Percentiles rank a stretch among this genome's conserved stretches.
Conservation (phyloP, 2,888 invertebrate species). For the Brachyopa scutellaris region DNA sequence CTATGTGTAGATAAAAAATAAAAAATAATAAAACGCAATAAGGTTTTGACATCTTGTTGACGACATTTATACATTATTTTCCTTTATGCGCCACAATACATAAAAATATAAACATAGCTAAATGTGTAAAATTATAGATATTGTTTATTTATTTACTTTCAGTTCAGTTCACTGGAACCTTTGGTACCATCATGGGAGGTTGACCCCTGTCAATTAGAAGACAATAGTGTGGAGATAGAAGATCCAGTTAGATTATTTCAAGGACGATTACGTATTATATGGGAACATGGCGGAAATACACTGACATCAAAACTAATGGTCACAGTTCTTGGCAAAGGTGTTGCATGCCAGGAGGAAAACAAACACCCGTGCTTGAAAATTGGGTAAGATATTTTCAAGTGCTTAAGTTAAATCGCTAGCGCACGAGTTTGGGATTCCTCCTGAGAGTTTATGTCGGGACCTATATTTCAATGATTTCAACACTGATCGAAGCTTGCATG, state of each 20-base stretch:
- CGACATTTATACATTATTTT: too few relatives aligned
- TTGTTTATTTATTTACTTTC: constrained; percentile 40
- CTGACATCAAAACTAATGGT: constrained; percentile 80
- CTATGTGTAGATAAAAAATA: too few relatives aligned
- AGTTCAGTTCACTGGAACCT: constrained; percentile 80
- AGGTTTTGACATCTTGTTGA: too few relatives aligned
- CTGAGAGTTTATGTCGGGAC: too few relatives aligned
- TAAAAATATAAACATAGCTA: too few relatives aligned
- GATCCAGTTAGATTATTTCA: constrained; percentile 84
- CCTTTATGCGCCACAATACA: too few relatives aligned
- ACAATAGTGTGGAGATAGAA: constrained; percentile 83
- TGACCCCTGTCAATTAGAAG: constrained; percentile 83
- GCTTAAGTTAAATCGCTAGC: too few relatives aligned
- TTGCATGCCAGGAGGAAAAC: constrained; percentile 77
- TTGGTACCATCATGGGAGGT: constrained; percentile 83
- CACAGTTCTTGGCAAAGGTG: constrained; percentile 80
- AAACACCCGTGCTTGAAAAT: constrained; percentile 81
- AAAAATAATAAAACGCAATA: too few relatives aligned
- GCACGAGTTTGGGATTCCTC: too few relatives aligned
- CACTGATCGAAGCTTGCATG: too few relatives aligned
- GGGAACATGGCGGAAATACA: constrained; percentile 81
- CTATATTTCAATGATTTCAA: too few relatives aligned
- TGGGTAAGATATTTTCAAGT: constrained; percentile 76
- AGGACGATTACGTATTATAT: constrained; percentile 84
- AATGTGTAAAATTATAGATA: background rate